Conservation (phyloP, 1,140 invertebrate genomes). For the Thaumetopoea pityocampa region DNA sequence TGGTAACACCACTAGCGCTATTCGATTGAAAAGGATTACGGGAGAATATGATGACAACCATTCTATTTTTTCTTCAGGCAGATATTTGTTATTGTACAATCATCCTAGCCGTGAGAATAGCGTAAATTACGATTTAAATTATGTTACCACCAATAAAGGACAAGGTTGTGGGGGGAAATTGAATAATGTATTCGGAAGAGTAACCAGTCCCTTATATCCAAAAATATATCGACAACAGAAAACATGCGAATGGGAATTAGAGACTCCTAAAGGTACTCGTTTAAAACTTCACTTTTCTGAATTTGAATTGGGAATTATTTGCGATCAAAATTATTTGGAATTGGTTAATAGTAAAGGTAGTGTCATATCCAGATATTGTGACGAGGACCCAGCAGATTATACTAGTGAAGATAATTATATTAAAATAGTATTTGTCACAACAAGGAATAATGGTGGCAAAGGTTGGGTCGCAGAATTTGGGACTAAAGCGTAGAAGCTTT, state of each 20-base stretch:
- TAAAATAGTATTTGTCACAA: conserved; percentile 79
- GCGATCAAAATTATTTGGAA: conserved; percentile 79
- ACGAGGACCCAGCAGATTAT: conserved; percentile 78
- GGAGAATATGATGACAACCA: conserved; percentile 28
- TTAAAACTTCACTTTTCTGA: conserved; percentile 77
- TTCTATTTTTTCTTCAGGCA: conserved; percentile 78
- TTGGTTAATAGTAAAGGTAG: conserved; percentile 70
- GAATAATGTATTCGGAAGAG: conserved; percentile 82
- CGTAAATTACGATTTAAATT: conserved; percentile 79
- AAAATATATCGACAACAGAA: conserved; percentile 77
- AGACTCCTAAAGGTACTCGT: conserved; percentile 79
- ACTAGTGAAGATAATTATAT: conserved; percentile 75
- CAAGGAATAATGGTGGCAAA: conserved; percentile 80
- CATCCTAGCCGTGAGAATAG: conserved; percentile 28
- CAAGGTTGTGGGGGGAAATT: conserved; percentile 88
- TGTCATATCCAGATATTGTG: conserved; percentile 48
- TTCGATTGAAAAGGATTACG: conserved; percentile 57
- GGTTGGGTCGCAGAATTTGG: conserved; percentile 81
- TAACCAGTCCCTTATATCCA: conserved; percentile 88
- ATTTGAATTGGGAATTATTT: conserved; percentile 82
- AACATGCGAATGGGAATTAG: conserved; percentile 83
- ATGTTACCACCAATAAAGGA: conserved; percentile 79
- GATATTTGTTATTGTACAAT: conserved; percentile 78
- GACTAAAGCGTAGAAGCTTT: too few species aligned
- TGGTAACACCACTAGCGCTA: conserved; percentile 60